Base-by-base conservation (phyloP, 1,140 invertebrate species). In the Papilio aristodemus region DNA sequence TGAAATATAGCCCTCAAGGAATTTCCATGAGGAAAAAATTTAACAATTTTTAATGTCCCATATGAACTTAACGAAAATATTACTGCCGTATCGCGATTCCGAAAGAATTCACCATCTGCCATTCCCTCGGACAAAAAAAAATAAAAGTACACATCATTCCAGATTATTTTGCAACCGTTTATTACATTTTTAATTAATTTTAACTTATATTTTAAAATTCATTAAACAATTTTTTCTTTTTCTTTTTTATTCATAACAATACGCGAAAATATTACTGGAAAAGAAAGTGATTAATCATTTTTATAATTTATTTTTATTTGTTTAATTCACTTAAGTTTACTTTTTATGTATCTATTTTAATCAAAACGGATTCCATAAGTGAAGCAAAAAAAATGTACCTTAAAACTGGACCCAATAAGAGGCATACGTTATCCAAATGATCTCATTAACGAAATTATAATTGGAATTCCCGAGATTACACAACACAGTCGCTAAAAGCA, bases 401-500 rank as follows among this genome's bases (percentile, higher is more conserved):
- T 22, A 54, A 46, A 63, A 68, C 64, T 64, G 67, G 68, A 19
- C 17, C 32, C 27, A 59, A 36, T 36, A 62, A 37, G 14, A 62
- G n/a, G 67, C 46, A 73, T 69, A 71, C 67, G 62, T 60, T 70
- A 71, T 69, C 76, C 72, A 79, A 79, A 81, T 75, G 75, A 76
- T 76, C 80, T 87, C 82, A 85, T 87, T 89, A 87, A 86, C 79
- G 73, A 82, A 81, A 83, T 66, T 85, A 85, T 85, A 85, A 84
- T 85, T 80, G 80, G 80, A 84, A 89, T 89, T 87, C 85, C 75
- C 67, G 68, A 86, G 84, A 86, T 86, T 83, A 84, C 74, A 76
- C 69, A 73, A 85, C 84, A 87, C 78, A 78, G 75, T 70, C 80
- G 80, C 86, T 90, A 87, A 90, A 88, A 90, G 87, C 87, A 85